Conservation (phyloP, 2,113 vertebrate genomes). For the Pleuronectes platessa region DNA sequence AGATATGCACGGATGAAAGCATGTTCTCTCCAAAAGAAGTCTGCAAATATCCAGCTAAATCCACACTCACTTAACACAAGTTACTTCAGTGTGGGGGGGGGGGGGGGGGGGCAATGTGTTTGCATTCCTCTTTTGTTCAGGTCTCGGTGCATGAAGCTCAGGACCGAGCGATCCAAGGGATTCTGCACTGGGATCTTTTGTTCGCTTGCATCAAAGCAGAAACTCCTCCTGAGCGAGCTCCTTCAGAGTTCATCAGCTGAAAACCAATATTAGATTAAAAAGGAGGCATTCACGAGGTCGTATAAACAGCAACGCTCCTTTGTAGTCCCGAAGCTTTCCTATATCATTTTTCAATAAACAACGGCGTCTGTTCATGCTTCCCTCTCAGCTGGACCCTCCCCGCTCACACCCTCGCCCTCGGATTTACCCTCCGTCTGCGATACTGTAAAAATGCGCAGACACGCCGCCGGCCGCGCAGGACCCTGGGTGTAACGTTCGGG, state of each 20-base stretch:
- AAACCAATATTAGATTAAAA: constrained; percentile 57
- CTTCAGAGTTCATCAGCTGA: constrained; percentile 24
- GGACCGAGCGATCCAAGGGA: constrained; percentile 36
- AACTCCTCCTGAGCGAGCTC: constrained; percentile 7
- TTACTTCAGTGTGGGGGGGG: constrained; percentile 40
- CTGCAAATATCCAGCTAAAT: constrained; percentile 57
- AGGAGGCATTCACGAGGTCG: constrained; percentile 20
- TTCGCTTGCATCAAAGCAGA: constrained; percentile 60
- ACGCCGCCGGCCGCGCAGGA: constrained; percentile 21
- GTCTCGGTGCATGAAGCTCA: constrained; percentile 35
- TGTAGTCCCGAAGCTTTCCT: constrained; percentile 7
- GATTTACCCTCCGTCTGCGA: constrained; percentile 12
- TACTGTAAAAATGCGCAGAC: constrained; percentile 46
- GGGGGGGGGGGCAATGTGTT: constrained; percentile 27
- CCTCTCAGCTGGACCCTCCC: constrained; percentile 16
- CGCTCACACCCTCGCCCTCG: constrained; percentile 18
- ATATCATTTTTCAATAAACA: constrained; percentile 16
- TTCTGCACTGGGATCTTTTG: constrained; percentile 55
- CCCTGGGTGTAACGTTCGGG: constrained; percentile 60
- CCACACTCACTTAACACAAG: constrained; percentile 44
- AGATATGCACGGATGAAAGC: constrained; percentile 52
- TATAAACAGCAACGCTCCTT: constrained; percentile 8
- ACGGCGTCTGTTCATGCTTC: constrained; percentile 33
- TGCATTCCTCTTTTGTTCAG: constrained; percentile 53
- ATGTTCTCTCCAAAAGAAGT: constrained; percentile 53